Conservation (phyloP, 2,113 vertebrate species). For the Anolis sagrei region DNA sequence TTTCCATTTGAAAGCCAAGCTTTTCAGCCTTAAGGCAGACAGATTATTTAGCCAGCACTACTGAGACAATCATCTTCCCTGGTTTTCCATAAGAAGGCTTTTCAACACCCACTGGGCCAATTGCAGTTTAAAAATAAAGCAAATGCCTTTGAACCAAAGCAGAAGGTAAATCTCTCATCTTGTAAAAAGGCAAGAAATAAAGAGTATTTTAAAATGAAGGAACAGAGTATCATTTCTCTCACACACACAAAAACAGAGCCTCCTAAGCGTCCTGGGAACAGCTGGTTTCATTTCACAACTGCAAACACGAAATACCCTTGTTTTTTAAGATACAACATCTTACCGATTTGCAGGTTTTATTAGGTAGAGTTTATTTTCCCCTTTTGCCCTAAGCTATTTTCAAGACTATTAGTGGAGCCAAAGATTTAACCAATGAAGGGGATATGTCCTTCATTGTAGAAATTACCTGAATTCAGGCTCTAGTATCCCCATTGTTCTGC, state of each 20-base stretch:
- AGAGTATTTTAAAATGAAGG: background rate
- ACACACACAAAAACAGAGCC: accelerated
- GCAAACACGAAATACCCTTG: conserved; percentile 8
- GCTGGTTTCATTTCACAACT: background rate
- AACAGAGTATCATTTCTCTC: background rate
- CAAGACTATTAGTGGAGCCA: background rate
- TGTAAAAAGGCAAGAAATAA: background rate
- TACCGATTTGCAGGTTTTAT: background rate
- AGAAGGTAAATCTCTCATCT: background rate
- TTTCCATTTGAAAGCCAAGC: background rate
- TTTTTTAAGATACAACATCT: conserved; percentile 11
- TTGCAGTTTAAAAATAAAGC: background rate
- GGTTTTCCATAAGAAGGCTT: background rate
- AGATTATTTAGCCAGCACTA: conserved; percentile 4
- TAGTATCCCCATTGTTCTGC: background rate
- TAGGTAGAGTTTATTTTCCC: background rate
- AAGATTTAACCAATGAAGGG: background rate
- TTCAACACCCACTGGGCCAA: background rate
- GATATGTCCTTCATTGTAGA: background rate
- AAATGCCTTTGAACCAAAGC: background rate
- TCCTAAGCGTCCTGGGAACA: background rate
- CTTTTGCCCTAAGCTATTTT: background rate
- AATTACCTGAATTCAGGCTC: background rate
- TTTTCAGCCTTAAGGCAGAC: background rate
- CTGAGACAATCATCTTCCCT: background rate